Percentiles rank a stretch among this genome's conserved stretches.
Conservation (phyloP, 30 jellyfish, hydroid and myxozoan genomes). For the Catostylus mosaicus region DNA sequence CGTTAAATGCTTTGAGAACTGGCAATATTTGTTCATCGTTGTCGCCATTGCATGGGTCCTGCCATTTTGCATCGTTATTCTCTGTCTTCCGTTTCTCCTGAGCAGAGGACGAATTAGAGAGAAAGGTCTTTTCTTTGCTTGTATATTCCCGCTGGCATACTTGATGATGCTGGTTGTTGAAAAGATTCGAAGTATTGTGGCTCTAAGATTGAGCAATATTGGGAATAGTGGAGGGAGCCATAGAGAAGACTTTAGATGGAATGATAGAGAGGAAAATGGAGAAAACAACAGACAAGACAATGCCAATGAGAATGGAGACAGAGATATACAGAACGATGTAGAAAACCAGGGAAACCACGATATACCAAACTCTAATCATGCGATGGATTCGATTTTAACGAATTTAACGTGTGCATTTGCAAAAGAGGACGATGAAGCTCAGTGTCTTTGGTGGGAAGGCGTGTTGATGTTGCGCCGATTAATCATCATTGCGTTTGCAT, state of each 20-base stretch:
- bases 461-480: constrained; percentile 29
- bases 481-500: background rate
- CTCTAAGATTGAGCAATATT: background rate
- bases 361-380: background rate
- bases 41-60: constrained; percentile 38
- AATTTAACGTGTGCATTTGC: constrained; percentile 19
- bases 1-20: constrained; percentile 38
- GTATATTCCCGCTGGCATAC: constrained; percentile 41
- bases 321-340: background rate
- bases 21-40: constrained; percentile 45
- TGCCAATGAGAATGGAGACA: background rate
- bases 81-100: constrained; percentile 8
- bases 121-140: constrained; percentile 20
- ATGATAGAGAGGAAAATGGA: background rate
- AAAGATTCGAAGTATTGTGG: background rate
- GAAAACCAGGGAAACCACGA: background rate
- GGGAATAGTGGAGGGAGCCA: background rate
- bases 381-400: background rate
- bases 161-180: background rate
- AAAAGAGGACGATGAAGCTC: background rate
- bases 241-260: background rate
- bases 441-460: constrained; percentile 44
- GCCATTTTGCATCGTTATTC: constrained; percentile 29
- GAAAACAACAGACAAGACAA: background rate
- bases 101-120: background rate